A percentile compares a stretch with the other conserved stretches of the same genome.
Evolutionary conservation across 2,888 invertebrate genomes (phyloP).

Genomic region (Athripsodes cinereus): DNA sequence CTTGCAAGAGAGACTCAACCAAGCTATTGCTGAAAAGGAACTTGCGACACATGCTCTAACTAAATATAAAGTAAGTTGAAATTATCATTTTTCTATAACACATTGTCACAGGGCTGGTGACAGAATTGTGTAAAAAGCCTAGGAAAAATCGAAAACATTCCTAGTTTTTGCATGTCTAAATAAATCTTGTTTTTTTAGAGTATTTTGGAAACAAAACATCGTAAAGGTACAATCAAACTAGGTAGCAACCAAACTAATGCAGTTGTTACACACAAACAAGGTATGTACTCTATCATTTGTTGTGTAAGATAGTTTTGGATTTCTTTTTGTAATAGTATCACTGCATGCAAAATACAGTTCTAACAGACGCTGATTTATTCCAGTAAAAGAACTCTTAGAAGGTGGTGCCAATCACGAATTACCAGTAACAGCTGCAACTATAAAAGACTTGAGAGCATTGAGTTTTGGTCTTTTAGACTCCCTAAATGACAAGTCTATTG

Average conservation of each 20-base stretch:
- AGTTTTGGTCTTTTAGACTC: slow-evolving; percentile 76
- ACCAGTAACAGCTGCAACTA: slow-evolving; percentile 58
- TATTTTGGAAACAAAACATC: slow-evolving; percentile 65
- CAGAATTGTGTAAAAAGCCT: neutral
- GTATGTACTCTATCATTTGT: slow-evolving; percentile 37
- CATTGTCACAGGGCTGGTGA: too few species aligned
- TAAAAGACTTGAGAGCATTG: slow-evolving; percentile 70
- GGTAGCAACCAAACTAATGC: slow-evolving; percentile 61
- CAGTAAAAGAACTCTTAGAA: slow-evolving; percentile 71
- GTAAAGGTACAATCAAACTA: slow-evolving; percentile 63
- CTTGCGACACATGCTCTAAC: slow-evolving; percentile 63
- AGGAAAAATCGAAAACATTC: too few species aligned
- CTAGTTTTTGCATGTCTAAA: too few species aligned
- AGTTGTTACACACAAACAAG: slow-evolving; percentile 77
- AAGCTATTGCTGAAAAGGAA: slow-evolving; percentile 73
- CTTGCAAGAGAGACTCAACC: slow-evolving; percentile 73
- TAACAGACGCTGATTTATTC: too few species aligned
- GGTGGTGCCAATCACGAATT: slow-evolving; percentile 50
- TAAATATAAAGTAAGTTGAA: slow-evolving; percentile 63
- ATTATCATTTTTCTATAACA: neutral
- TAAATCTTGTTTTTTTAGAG: slow-evolving; percentile 52
- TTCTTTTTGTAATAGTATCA: too few species aligned
- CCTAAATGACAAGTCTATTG: slow-evolving; percentile 78
- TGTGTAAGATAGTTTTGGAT: too few species aligned
- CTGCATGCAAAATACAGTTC: too few species aligned